A percentile compares a stretch with the other conserved stretches of the same genome.
Evolutionary conservation across 1,140 invertebrate genomes (phyloP).

Genomic region (Caenorhabditis briggsae): DNA sequence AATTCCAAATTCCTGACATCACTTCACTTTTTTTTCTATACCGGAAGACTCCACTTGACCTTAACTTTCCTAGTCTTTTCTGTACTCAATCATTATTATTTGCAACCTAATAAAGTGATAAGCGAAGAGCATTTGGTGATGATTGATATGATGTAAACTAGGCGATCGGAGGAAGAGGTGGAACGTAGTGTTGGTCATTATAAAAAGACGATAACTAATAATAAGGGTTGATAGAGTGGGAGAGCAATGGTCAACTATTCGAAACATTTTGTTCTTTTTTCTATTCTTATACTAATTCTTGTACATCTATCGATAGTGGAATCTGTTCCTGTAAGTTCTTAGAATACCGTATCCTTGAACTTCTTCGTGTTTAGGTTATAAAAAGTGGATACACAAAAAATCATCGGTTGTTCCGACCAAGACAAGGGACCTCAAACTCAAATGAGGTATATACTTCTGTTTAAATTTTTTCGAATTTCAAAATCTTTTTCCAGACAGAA

Average conservation of each 20-base stretch:
- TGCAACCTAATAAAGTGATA: slow-evolving; percentile 43
- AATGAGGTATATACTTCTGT: not conserved
- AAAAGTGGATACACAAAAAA: slow-evolving; percentile 42
- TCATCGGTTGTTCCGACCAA: slow-evolving; percentile 6
- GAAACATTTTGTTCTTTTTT: not conserved
- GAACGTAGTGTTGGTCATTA: slow-evolving; percentile 9
- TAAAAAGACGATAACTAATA: not conserved
- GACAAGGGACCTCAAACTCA: too few species aligned
- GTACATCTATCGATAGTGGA: not conserved
- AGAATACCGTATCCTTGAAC: not conserved
- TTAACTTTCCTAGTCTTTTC: not conserved
- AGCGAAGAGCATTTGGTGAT: slow-evolving; percentile 42
- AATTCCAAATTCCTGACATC: too few species aligned
- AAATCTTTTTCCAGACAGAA: not conserved
- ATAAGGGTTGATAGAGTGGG: not conserved
- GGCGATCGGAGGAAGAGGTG: slow-evolving; percentile 3
- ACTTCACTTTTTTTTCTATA: not conserved
- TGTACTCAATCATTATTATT: slow-evolving; percentile 19
- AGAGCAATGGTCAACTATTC: slow-evolving; percentile 15
- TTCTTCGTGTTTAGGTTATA: not conserved
- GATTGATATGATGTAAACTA: slow-evolving; percentile 55
- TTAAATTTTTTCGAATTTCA: not conserved
- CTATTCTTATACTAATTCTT: not conserved
- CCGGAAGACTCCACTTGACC: not conserved
- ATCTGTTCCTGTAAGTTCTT: not conserved